A percentile compares a stretch with the other conserved stretches of the same genome.
These are phyloP conservation scores for Bombyx mori DNA, from an alignment of 1,140 invertebrate genomes.

Conservation along the genomic window ASM3026992v2 NC_085119.1:7611001-7611500, in stretches of 20 bases:
- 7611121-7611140: slow-evolving; percentile 56
- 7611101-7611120: slow-evolving; percentile 16
- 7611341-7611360: slow-evolving; percentile 13
- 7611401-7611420: too few relatives aligned
- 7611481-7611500: too few relatives aligned
- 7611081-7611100: slow-evolving; percentile 6
- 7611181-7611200: slow-evolving; percentile 44
- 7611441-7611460: too few relatives aligned
- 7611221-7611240: slow-evolving; percentile 27
- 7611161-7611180: slow-evolving; percentile 17
- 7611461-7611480: too few relatives aligned
- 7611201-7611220: slow-evolving; percentile 41
- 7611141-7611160: slow-evolving; percentile 30
- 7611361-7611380: too few relatives aligned
- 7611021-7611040: slow-evolving; percentile 19
- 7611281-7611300: slow-evolving; percentile 48
- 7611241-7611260: slow-evolving; percentile 62
- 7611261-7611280: slow-evolving; percentile 55
- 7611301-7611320: slow-evolving; percentile 48
- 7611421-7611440: too few relatives aligned
- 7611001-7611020: slow-evolving; percentile 25
- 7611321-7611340: slow-evolving; percentile 56
- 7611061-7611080: slow-evolving; percentile 14
- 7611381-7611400: too few relatives aligned
- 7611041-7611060: slow-evolving; percentile 17